Base-by-base conservation (phyloP, 2,888 invertebrate species). In the Arge pagana region DNA sequence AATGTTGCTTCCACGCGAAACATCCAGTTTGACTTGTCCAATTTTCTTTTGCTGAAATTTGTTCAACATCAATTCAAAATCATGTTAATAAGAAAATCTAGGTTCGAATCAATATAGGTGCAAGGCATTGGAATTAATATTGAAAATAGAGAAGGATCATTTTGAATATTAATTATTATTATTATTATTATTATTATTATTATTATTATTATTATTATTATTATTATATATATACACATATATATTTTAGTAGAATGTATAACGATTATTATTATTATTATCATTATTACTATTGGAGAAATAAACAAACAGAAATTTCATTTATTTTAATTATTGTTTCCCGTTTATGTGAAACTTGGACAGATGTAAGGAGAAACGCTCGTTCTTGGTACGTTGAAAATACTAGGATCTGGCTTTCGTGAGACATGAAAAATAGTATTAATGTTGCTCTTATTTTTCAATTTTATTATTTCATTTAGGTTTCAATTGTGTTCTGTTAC, bases 281-380 rank as follows among this genome's bases (percentile, higher is more conserved):
- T 59, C 54, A 60, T 50, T 63, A 63, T 45, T 67, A 65, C 63
- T 61, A 65, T 65, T 64, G 63, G 70, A 67, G 67, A 67, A 68
- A 68, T 65, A 42, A 42, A 42, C 11, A 11, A 42, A 19, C 18
- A 42, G 19, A 41, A 11, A 30, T 11, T 6, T 36, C 11, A 36
- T 16, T 16, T 30, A n/a, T 6, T 30, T n/a, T 42, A 11, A 6
- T 26, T 6, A 8, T 4, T 13, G 13, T 24, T 13, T n/a, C n/a
- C n/a, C n/a, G n/a, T n/a, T n/a, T n/a, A n/a, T n/a, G n/a, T n/a
- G n/a, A n/a, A n/a, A n/a, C n/a, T n/a, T n/a, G n/a, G n/a, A n/a
- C n/a, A n/a, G n/a, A n/a, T n/a, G n/a, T n/a, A n/a, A n/a, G n/a
- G n/a, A n/a, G n/a, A n/a, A n/a, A n/a, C n/a, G n/a, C n/a, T n/a